Evolutionary conservation across 2,888 invertebrate genomes (phyloP).

Genomic region (Orchestes rusci): DNA sequence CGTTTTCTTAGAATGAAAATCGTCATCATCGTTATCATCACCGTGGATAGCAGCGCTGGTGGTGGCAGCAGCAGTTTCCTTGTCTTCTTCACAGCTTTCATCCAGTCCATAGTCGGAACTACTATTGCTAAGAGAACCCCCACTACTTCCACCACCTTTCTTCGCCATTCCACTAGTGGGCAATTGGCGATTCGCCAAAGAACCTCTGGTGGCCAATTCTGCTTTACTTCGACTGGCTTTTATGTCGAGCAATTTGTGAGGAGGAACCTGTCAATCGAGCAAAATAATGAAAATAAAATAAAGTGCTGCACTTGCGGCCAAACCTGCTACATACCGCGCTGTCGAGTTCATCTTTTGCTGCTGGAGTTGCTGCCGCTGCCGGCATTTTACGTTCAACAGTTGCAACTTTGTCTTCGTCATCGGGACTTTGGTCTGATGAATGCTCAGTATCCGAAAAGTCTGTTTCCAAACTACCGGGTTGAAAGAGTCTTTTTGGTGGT

Average conservation of each 20-base stretch:
- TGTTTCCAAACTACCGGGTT: slow-evolving; percentile 50
- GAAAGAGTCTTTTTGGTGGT: slow-evolving; percentile 51
- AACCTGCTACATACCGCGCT: slow-evolving; percentile 50
- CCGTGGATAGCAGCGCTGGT: neutral
- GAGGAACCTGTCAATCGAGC: slow-evolving; percentile 54
- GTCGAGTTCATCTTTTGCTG: slow-evolving; percentile 65
- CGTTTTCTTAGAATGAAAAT: too few species aligned
- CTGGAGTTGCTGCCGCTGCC: slow-evolving; percentile 34
- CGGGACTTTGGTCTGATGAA: slow-evolving; percentile 76
- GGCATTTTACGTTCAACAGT: slow-evolving; percentile 66
- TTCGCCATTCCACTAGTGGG: slow-evolving; percentile 44
- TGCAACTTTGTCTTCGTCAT: slow-evolving; percentile 71
- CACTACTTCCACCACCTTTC: slow-evolving; percentile 30
- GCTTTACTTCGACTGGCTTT: slow-evolving; percentile 79
- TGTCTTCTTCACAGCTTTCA: slow-evolving; percentile 61
- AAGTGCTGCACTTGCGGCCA: slow-evolving; percentile 13
- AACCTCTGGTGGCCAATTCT: slow-evolving; percentile 75
- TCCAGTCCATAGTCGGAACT: slow-evolving; percentile 68
- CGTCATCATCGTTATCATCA: too few species aligned
- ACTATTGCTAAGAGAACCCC: slow-evolving; percentile 50
- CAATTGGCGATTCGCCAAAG: slow-evolving; percentile 64
- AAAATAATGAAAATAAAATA: slow-evolving; percentile 1
- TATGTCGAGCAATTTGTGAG: slow-evolving; percentile 79
- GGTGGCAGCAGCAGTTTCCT: slow-evolving; percentile 37
- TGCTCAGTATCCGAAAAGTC: slow-evolving; percentile 83